Percentiles rank a stretch among this genome's conserved stretches.
phyloP scores from a whole-genome alignment of 2,888 invertebrate genomes.

The Macrophya annulata region DNA sequence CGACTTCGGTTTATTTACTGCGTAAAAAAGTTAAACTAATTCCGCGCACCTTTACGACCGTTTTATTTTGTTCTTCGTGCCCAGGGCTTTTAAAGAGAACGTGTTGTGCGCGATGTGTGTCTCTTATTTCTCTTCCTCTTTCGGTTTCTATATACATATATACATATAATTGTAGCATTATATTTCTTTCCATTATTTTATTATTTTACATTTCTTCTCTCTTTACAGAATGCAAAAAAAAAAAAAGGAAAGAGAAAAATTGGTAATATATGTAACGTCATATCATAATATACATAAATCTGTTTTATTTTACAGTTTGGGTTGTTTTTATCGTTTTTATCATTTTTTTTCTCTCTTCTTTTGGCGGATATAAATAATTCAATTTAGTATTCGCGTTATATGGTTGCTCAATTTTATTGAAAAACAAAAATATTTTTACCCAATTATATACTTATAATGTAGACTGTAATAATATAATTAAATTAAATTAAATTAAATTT shows the following conservation, averaged over 20 bases:
- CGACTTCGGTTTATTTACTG: slow-evolving; percentile 47
- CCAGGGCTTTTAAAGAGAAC: slow-evolving; percentile 52
- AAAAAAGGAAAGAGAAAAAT: too few relatives aligned
- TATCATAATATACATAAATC: too few relatives aligned
- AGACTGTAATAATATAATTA: neutral
- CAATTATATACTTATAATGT: neutral
- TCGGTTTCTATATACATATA: neutral
- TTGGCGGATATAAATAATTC: neutral
- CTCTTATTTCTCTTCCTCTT: slow-evolving; percentile 28
- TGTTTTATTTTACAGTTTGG: too few relatives aligned
- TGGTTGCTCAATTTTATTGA: neutral
- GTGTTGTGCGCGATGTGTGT: slow-evolving; percentile 59
- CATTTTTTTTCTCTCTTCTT: neutral
- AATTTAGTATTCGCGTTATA: neutral
- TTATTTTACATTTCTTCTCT: neutral
- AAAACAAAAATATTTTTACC: too few relatives aligned
- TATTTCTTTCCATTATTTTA: neutral
- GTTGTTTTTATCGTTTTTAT: neutral
- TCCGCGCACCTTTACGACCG: slow-evolving; percentile 42
- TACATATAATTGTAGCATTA: neutral
- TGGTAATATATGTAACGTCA: too few relatives aligned
- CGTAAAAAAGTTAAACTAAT: slow-evolving; percentile 52
- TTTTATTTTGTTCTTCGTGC: slow-evolving; percentile 49
- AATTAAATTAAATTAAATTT: neutral
- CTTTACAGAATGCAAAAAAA: too few relatives aligned